Conservation (phyloP, 2,797 vertebrate species). For the Sebastolobus alascanus region DNA sequence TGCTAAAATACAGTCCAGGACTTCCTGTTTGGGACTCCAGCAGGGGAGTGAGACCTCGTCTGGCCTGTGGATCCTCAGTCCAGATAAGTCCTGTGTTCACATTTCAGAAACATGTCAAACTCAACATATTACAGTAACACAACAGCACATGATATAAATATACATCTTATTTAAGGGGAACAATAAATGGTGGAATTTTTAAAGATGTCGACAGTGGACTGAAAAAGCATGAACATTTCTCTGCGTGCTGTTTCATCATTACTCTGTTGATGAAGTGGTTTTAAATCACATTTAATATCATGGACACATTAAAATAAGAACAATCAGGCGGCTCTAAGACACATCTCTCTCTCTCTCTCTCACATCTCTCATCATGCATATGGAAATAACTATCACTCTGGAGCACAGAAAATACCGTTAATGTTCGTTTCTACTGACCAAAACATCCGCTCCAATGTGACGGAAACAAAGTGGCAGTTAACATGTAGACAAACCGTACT, state of each 20-base stretch:
- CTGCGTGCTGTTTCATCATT: constrained; percentile 18
- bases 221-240: constrained; percentile 26
- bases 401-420: constrained; percentile 41
- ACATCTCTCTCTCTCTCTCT: constrained; percentile 16
- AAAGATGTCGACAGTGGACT: constrained; percentile 43
- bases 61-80: constrained; percentile 52
- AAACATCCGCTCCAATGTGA: constrained; percentile 21
- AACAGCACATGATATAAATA: constrained; percentile 80
- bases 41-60: constrained; percentile 41
- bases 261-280: constrained; percentile 19
- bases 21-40: constrained; percentile 22
- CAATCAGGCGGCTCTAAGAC: constrained; percentile 37
- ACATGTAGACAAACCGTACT: constrained; percentile 40
- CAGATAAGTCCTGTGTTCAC: constrained; percentile 72
- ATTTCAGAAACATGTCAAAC: constrained; percentile 78
- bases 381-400: constrained; percentile 46
- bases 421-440: constrained; percentile 33
- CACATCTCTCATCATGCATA: constrained; percentile 52
- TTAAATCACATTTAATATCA: constrained; percentile 29
- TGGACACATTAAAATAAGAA: constrained; percentile 39
- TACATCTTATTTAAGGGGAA: constrained; percentile 62
- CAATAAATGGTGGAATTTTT: constrained; percentile 51
- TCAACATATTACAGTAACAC: constrained; percentile 74
- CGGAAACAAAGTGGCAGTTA: constrained; percentile 30
- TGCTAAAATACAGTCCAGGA: constrained; percentile 48